Base-by-base conservation (phyloP, 2,113 vertebrate genomes). In the Percina caprodes region DNA sequence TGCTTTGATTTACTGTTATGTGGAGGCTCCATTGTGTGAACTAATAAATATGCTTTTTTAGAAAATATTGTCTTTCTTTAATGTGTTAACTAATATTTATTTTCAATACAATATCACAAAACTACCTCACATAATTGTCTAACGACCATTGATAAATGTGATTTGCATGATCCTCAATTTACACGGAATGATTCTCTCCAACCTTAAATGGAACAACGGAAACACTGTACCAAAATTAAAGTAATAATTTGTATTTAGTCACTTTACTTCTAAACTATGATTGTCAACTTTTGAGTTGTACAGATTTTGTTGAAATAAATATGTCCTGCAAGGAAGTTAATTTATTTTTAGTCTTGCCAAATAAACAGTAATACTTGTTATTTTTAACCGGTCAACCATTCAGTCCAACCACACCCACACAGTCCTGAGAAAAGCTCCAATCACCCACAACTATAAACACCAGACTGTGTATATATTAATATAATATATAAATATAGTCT, bases 21-120 rank as follows among this genome's bases (percentile, higher is more conserved):
- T 82, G 63, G 76, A 91, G 78, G 86, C 85, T 92, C 82, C 74
- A 33, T 82, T 90, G 75, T 88, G 91, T 91, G 80, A 89, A 87
- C 86, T 87, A 93, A 94, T 93, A 93, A 94, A 94, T 85, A 71
- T 86, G 78, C 80, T 82, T 86, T 84, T 89, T 88, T 88, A 54
- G 42, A 54, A 74, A 82, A 59, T 10, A 4, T 1, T 39, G n/a
- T 76, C 42, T 46, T n/a, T 62, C 33, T n/a, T 74, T 67, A 12
- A 58, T 62, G 18, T 18, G 24, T 14, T 54, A 39, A 58, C 6
- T 15, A 7, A 23, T 9, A 18, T 42, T 19, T 42, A 0, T 60
- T 30, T 62, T 23, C 1, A 60, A 19, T 35, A 52, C 19, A 51
- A 5, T 58, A 58, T 58, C 5, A 3, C 45, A 18, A 6, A 48